Evolutionary conservation across 2,113 vertebrate genomes (phyloP).

Genomic region (Pristiophorus japonicus): DNA sequence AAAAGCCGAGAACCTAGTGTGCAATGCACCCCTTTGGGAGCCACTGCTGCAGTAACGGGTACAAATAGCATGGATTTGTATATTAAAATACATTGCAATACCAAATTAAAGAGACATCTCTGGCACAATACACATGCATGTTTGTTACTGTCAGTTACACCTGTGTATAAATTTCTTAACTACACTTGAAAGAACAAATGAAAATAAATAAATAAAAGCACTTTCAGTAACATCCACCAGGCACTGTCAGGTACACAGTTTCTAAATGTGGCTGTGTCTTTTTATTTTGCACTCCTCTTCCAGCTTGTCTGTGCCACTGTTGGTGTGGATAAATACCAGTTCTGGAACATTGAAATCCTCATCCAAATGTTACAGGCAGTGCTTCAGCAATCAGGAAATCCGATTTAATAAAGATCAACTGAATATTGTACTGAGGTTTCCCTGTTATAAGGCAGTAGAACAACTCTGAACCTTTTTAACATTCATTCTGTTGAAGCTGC

Average conservation of each 20-base stretch:
- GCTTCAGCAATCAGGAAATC: conserved; percentile 1
- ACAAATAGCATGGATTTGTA: background rate
- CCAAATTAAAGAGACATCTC: background rate
- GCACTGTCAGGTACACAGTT: background rate
- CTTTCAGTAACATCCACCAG: background rate
- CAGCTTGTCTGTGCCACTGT: background rate
- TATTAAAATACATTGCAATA: background rate
- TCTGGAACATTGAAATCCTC: background rate
- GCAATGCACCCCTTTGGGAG: background rate
- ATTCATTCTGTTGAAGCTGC: conserved; percentile 35
- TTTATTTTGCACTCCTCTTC: background rate
- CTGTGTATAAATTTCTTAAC: background rate
- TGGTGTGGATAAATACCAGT: background rate
- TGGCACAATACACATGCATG: background rate
- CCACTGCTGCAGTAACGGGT: background rate
- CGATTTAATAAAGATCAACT: background rate
- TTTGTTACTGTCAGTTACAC: background rate
- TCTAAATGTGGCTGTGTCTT: background rate
- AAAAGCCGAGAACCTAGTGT: background rate
- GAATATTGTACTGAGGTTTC: background rate
- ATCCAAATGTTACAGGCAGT: background rate
- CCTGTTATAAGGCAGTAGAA: conserved; percentile 27
- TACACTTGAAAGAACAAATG: background rate
- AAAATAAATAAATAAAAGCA: background rate
- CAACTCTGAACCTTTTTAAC: background rate